Percentiles rank a stretch among this genome's conserved stretches.
Conservation (phyloP, 2,113 vertebrate species). For the Cepphus grylle region DNA sequence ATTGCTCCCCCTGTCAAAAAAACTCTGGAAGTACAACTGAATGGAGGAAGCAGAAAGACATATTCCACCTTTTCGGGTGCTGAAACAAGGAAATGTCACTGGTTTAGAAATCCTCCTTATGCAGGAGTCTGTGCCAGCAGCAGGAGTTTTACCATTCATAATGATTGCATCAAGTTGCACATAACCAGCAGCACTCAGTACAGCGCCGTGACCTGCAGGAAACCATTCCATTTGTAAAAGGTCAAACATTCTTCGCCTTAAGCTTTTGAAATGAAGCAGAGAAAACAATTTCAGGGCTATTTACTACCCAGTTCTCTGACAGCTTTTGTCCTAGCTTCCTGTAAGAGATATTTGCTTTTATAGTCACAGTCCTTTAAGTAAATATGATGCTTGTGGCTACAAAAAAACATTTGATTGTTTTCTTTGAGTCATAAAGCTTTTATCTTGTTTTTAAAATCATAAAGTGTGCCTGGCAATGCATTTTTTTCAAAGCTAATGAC, state of each 20-base stretch:
- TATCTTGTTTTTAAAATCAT: slow-evolving; percentile 69
- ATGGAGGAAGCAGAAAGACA: not conserved
- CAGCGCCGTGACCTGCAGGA: slow-evolving; percentile 72
- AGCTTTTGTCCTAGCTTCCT: slow-evolving; percentile 70
- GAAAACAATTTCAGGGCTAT: slow-evolving; percentile 77
- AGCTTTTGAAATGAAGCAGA: slow-evolving; percentile 75
- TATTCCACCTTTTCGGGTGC: slow-evolving; percentile 72
- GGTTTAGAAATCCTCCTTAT: slow-evolving; percentile 76
- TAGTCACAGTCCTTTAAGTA: slow-evolving; percentile 69
- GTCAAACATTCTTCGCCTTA: slow-evolving; percentile 72
- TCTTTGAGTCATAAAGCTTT: slow-evolving; percentile 67
- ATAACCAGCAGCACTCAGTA: slow-evolving; percentile 73
- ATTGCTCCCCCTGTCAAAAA: not conserved
- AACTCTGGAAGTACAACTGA: not conserved
- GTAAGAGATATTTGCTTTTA: slow-evolving; percentile 73
- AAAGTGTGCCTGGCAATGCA: slow-evolving; percentile 33
- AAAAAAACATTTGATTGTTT: slow-evolving; percentile 64
- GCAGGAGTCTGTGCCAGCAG: slow-evolving; percentile 68
- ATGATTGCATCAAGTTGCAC: slow-evolving; percentile 77
- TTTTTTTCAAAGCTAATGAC: slow-evolving; percentile 49
- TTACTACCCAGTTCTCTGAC: slow-evolving; percentile 68
- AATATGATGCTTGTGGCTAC: slow-evolving; percentile 70
- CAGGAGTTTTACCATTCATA: slow-evolving; percentile 76
- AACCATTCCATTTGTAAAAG: slow-evolving; percentile 76
- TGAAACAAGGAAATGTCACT: slow-evolving; percentile 70